Evolutionary conservation across 2,888 invertebrate species (phyloP).

Genomic region (Ennomos fuscantarius): DNA sequence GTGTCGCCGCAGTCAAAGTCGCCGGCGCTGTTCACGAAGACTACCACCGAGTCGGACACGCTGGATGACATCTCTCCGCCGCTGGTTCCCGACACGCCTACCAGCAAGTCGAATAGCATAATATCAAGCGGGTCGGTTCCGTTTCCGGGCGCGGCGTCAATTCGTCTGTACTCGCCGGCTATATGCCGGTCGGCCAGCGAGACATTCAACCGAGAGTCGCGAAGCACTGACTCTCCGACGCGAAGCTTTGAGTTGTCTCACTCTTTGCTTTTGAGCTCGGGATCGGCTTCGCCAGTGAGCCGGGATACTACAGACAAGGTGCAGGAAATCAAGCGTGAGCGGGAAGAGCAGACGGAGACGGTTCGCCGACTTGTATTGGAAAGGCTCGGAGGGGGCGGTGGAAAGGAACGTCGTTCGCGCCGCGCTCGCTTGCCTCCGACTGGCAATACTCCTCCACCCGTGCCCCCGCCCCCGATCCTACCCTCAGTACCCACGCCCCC

Average conservation of each 20-base stretch:
- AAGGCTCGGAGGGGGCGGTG: conserved; percentile 80
- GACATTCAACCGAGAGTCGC: conserved; percentile 56
- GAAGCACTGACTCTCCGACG: conserved; percentile 17
- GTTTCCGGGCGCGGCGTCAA: conserved; percentile 51
- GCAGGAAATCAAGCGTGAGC: conserved; percentile 37
- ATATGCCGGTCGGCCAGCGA: conserved; percentile 79
- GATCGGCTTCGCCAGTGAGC: conserved; percentile 57
- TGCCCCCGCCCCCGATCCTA: conserved; percentile 58
- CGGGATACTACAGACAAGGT: conserved; percentile 58
- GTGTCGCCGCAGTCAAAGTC: conserved; percentile 53
- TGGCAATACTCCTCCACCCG: conserved; percentile 55
- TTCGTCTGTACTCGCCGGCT: conserved; percentile 70
- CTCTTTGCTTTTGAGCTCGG: conserved; percentile 59
- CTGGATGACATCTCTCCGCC: conserved; percentile 63
- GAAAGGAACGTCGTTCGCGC: conserved; percentile 5
- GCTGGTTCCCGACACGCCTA: conserved; percentile 58
- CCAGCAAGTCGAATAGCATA: conserved; percentile 34
- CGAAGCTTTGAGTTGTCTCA: conserved; percentile 57
- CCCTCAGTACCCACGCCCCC: conserved; percentile 47
- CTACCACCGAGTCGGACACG: conserved; percentile 44
- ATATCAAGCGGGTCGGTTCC: conserved; percentile 40
- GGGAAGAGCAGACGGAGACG: conserved; percentile 91
- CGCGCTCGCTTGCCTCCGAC: conserved; percentile 46
- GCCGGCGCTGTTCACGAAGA: conserved; percentile 47
- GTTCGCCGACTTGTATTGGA: conserved; percentile 94